Conservation (phyloP, 2,888 invertebrate genomes). For the Lasioglossum marginatum region DNA sequence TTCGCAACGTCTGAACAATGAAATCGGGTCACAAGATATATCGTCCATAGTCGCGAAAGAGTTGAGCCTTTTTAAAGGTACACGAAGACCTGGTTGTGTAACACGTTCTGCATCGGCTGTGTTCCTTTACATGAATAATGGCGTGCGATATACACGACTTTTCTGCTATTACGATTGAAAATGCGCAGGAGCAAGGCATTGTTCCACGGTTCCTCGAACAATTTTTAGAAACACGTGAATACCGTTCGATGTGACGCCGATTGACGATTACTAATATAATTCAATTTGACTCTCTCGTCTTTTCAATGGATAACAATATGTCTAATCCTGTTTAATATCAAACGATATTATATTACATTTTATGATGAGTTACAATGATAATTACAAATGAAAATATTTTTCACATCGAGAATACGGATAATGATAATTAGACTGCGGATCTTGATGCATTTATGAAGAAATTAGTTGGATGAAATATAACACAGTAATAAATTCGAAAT, state of each 20-base stretch:
- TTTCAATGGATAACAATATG: neutral
- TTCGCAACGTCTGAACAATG: neutral
- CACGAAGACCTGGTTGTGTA: neutral
- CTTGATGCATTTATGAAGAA: no score
- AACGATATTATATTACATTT: no score
- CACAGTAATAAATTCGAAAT: no score
- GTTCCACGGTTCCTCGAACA: neutral
- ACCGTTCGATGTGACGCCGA: no score
- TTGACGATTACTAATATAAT: neutral
- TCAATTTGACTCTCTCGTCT: neutral
- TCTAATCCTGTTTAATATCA: neutral
- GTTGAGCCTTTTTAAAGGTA: conserved; percentile 6
- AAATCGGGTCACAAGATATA: conserved; percentile 17
- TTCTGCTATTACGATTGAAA: neutral
- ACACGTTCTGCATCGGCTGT: neutral
- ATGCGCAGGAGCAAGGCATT: neutral
- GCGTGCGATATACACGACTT: neutral
- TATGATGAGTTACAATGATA: no score
- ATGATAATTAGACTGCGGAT: no score
- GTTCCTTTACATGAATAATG: conserved; percentile 2
- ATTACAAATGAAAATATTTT: no score
- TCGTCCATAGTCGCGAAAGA: conserved; percentile 6
- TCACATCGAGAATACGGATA: no score
- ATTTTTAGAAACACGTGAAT: neutral
- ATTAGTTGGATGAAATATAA: no score